These are phyloP conservation scores for Scomberomorus guttatus DNA, from an alignment of 2,797 vertebrate genomes.

Conservation along the genomic window DNA sequence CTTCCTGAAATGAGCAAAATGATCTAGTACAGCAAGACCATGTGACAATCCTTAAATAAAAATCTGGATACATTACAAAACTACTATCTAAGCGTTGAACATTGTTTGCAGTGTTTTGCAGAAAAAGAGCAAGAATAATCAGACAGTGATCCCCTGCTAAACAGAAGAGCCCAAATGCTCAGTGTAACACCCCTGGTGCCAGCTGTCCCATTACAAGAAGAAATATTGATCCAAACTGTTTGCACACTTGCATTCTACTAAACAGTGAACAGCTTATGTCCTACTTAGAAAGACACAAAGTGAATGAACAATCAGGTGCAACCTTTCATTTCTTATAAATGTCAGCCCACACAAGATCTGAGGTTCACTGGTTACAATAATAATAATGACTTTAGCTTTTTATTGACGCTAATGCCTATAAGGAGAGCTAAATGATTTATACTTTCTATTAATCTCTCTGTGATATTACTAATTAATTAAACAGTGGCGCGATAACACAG, in stretches of 20 bases:
- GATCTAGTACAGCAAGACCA: constrained; percentile 10
- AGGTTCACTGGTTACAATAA: neutral
- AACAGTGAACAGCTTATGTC: constrained; percentile 43
- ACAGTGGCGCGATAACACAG: neutral
- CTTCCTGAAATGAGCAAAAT: constrained; percentile 8
- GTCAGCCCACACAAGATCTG: constrained; percentile 8
- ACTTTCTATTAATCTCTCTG: neutral
- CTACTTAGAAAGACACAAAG: constrained; percentile 24
- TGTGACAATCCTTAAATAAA: constrained; percentile 22
- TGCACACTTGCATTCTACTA: constrained; percentile 14
- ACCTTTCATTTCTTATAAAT: constrained; percentile 30
- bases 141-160: constrained; percentile 5
- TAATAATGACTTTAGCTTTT: neutral
- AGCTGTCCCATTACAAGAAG: constrained; percentile 51
- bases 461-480: constrained; percentile 1
- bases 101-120: constrained; percentile 6
- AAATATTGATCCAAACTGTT: constrained; percentile 65
- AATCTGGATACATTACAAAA: constrained; percentile 21
- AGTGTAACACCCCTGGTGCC: constrained; percentile 30
- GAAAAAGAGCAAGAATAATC: constrained; percentile 21
- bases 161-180: neutral
- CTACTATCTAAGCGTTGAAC: neutral
- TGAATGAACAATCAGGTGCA: constrained; percentile 44
- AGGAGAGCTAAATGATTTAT: neutral
- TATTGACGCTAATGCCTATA: neutral